Conservation (phyloP, 2,797 vertebrate species). For the Liparis tanakae region DNA sequence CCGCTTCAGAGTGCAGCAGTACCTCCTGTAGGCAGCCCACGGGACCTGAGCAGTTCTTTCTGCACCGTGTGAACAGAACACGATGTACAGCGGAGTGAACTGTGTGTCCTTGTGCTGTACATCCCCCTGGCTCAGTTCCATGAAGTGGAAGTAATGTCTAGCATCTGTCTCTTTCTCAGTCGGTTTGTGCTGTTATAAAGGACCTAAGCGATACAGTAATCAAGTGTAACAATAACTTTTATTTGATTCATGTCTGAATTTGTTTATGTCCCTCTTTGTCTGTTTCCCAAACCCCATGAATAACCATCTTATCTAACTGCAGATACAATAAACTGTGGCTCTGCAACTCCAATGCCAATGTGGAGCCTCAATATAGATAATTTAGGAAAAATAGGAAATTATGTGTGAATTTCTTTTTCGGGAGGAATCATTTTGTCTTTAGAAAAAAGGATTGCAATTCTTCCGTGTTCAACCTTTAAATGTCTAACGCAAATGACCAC, state of each 20-base stretch:
- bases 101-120: not conserved
- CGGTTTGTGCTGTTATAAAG: not conserved
- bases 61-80: conserved; percentile 33
- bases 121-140: conserved; percentile 1
- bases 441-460: not conserved
- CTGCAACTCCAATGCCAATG: not conserved
- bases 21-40: conserved; percentile 42
- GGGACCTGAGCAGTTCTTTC: conserved; percentile 7
- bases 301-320: not conserved
- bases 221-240: not conserved
- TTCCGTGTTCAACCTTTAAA: conserved; percentile 6
- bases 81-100: conserved; percentile 18
- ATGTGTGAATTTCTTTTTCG: not conserved
- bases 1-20: conserved; percentile 45
- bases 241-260: not conserved
- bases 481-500: conserved; percentile 13
- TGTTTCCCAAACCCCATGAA: not conserved
- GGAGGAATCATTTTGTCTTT: not conserved
- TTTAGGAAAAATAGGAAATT: not conserved
- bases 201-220: not conserved
- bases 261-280: not conserved
- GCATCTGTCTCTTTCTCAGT: not conserved
- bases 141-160: not conserved
- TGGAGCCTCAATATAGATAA: not conserved
- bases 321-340: not conserved